Conservation (phyloP, 2,113 vertebrate genomes). For the Rousettus leschenaultii region DNA sequence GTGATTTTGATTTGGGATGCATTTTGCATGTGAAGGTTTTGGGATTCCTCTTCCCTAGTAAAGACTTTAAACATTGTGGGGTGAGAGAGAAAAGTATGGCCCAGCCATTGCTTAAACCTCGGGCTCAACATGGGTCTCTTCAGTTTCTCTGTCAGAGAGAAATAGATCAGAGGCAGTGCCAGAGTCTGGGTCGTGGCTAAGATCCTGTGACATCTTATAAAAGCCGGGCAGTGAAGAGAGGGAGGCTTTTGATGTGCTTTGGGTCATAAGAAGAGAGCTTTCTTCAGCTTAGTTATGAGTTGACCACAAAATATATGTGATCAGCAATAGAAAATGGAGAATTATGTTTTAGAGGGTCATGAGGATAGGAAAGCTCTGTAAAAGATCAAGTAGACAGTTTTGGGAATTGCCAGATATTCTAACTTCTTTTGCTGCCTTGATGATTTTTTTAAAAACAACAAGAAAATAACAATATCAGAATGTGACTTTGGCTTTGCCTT, state of each 20-base stretch:
- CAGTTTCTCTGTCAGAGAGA: background rate
- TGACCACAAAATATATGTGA: background rate
- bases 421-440: background rate
- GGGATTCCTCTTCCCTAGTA: background rate
- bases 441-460: background rate
- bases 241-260: background rate
- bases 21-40: background rate
- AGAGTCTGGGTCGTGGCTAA: background rate
- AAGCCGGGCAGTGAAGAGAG: background rate
- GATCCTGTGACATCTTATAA: background rate
- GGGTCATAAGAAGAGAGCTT: background rate
- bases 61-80: background rate
- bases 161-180: background rate
- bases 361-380: background rate
- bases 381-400: background rate
- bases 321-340: background rate
- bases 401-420: background rate
- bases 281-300: background rate
- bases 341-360: background rate
- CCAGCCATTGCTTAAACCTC: background rate
- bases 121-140: background rate
- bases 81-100: background rate
- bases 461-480: background rate
- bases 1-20: background rate
- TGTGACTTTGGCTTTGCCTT: slow-evolving; percentile 3